Evolutionary conservation across 1,140 invertebrate species (phyloP), one percentile per base, ranked within the genome.

Genomic region (Chionoecetes opilio): DNA sequence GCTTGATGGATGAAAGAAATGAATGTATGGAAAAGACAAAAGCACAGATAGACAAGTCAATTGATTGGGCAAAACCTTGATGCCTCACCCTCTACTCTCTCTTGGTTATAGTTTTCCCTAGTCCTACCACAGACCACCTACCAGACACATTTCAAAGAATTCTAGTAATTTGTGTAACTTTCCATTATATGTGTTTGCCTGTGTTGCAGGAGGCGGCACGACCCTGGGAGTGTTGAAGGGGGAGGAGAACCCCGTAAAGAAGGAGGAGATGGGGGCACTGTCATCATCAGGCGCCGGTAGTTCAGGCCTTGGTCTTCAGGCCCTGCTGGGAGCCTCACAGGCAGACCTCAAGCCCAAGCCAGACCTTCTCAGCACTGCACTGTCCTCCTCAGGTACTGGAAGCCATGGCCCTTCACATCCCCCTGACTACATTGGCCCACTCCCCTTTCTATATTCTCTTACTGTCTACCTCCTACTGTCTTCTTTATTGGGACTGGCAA

Each of bases 301-400:
- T 46, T 95, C 94, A 29, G 94, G 94, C 38, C 75, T 95, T 37
- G 91, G 26, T 82, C 90, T 95, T 9, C 89, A 95, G 34, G 92
- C 94, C 26, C 94, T 95, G n/a, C 94, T 95, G 14, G 29, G 41
- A 21, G 84, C 75, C 37, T 46, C 94, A 53, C 94, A 95, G 38
- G 26, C 92, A 38, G 38, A 92, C 82, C 63, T 94, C 9, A 96
- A 92, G 11, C 90, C 93, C 38, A 96, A 96, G 85, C 93, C 93
- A 84, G 95, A 96, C 84, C 85, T 96, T 14, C 91, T 96, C 21
- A 96, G 95, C 53, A 90, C 95, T 21, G 95, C 95, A 82, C 93
- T 96, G 3, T 94, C 95, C 29, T 94, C 95, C 3, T 96, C 95
- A 94, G 95, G 95, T 96, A 63, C 26, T n/a, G n/a, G n/a, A n/a